phyloP scores from a whole-genome alignment of 2,888 invertebrate species.

The Torymus tubicola region DNA sequence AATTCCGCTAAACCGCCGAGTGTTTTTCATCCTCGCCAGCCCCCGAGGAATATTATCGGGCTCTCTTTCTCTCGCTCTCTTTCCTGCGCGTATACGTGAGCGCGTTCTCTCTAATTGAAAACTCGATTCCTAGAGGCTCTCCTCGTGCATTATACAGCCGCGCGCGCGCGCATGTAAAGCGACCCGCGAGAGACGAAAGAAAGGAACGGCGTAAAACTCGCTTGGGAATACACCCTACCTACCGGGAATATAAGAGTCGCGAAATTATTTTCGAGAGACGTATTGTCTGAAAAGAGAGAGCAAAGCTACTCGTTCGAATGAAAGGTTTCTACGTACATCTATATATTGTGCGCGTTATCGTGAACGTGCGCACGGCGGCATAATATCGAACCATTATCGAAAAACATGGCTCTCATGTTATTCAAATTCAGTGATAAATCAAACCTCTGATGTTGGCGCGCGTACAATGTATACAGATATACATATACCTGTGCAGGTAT shows the following conservation, averaged over 20 bases:
- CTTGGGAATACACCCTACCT: constrained; percentile 2
- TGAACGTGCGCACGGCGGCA: constrained; percentile 5
- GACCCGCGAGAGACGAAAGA: constrained; percentile 23
- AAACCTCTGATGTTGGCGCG: constrained; percentile 60
- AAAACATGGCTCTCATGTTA: constrained; percentile 68
- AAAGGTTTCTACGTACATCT: no score
- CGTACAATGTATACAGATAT: no score
- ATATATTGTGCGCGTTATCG: neutral
- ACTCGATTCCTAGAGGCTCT: constrained; percentile 43
- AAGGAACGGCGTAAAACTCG: neutral
- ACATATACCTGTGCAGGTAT: neutral
- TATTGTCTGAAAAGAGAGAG: constrained; percentile 35
- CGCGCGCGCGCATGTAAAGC: constrained; percentile 26
- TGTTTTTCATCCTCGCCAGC: constrained; percentile 17
- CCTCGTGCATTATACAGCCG: neutral
- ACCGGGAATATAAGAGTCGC: constrained; percentile 41
- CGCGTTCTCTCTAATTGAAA: constrained; percentile 48
- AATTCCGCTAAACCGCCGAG: constrained; percentile 33
- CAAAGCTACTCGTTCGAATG: neutral
- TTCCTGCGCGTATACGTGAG: neutral
- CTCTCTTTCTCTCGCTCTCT: neutral
- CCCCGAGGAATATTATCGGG: constrained; percentile 29
- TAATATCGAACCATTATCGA: constrained; percentile 65
- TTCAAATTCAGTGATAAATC: constrained; percentile 71
- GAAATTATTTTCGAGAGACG: constrained; percentile 55